Percentiles rank a stretch among this genome's conserved stretches.
Conservation (phyloP, 2,113 vertebrate species). For the Arothron firmamentum region DNA sequence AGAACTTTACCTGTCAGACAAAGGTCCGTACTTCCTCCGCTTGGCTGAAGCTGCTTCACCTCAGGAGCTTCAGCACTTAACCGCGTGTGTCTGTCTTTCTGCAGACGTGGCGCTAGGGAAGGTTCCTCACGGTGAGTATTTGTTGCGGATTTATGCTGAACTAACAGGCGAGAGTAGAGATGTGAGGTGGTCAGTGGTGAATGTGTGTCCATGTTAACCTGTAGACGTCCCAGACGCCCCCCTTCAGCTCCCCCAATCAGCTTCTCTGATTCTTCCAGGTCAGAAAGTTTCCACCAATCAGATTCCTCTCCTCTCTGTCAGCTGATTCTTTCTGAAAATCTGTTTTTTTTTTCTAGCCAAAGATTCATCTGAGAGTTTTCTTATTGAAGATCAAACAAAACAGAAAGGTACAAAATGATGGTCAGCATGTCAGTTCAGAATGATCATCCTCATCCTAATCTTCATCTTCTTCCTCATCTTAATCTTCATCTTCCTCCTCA, state of each 20-base stretch:
- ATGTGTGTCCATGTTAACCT: constrained; percentile 29
- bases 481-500: constrained; percentile 5
- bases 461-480: constrained; percentile 4
- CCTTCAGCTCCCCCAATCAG: constrained; percentile 69
- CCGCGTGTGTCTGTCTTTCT: constrained; percentile 63
- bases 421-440: not conserved
- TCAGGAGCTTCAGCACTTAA: constrained; percentile 10
- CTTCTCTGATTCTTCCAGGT: constrained; percentile 75
- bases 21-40: constrained; percentile 74
- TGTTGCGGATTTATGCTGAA: not conserved
- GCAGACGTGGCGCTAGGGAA: constrained; percentile 85
- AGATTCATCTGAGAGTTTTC: constrained; percentile 57
- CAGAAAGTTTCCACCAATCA: constrained; percentile 23
- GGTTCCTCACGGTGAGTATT: constrained; percentile 83
- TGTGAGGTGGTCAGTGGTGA: no score
- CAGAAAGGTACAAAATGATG: constrained; percentile 55
- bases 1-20: constrained; percentile 86
- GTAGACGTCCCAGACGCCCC: constrained; percentile 83
- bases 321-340: not conserved
- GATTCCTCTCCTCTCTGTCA: not conserved
- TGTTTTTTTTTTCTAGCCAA: constrained; percentile 30
- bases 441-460: constrained; percentile 7
- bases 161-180: not conserved
- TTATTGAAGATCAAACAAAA: constrained; percentile 55
- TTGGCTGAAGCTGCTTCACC: not conserved